Conservation (phyloP, 2,888 invertebrate genomes). For the Rotaria macrura region DNA sequence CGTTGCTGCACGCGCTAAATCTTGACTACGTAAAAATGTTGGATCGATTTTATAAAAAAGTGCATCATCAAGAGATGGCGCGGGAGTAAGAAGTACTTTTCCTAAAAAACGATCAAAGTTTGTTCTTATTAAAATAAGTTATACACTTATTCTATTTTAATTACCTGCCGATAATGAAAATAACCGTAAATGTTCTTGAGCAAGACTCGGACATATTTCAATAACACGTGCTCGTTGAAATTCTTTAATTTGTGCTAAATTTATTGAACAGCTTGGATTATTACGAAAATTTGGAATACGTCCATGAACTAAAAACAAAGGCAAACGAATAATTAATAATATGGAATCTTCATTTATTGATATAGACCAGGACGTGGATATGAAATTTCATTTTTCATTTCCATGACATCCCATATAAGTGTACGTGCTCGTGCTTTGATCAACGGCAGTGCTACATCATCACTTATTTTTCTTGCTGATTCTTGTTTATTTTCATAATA, state of each 20-base stretch:
- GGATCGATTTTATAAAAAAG: constrained; percentile 19
- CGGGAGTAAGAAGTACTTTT: constrained; percentile 31
- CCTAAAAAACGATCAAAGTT: not conserved
- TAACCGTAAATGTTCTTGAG: constrained; percentile 27
- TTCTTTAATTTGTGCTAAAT: constrained; percentile 15
- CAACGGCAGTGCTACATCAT: not conserved
- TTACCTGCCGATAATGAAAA: constrained; percentile 18
- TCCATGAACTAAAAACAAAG: not conserved
- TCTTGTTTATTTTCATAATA: not conserved
- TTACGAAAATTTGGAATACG: constrained; percentile 31
- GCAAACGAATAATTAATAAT: no score
- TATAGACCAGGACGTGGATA: constrained; percentile 24
- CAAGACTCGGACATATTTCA: constrained; percentile 29
- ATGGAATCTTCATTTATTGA: no score
- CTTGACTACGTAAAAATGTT: not conserved
- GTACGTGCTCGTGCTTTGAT: constrained; percentile 9
- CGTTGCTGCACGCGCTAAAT: constrained; percentile 23
- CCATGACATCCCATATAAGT: constrained; percentile 18
- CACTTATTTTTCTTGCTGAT: not conserved
- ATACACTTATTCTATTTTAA: not conserved
- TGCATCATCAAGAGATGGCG: constrained; percentile 26
- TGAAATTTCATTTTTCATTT: constrained; percentile 7
- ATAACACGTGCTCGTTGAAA: constrained; percentile 22
- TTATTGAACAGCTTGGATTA: not conserved
- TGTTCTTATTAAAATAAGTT: no score